phyloP scores from a whole-genome alignment of 2,113 vertebrate species.

The Lophura nycthemera region DNA sequence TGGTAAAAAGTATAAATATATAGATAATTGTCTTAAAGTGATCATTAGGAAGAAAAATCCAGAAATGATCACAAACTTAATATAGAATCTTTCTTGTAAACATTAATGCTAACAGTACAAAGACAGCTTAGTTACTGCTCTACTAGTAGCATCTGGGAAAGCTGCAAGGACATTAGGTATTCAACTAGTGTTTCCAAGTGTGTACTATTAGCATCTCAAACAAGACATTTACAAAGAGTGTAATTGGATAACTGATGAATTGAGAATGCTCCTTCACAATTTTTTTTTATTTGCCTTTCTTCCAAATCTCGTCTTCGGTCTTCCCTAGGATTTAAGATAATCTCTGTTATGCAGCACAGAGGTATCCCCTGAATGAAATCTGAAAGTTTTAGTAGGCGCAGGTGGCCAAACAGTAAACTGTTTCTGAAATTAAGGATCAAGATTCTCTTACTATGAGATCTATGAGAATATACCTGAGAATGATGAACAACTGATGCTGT shows the following conservation, averaged over 20 bases:
- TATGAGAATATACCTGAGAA: not conserved
- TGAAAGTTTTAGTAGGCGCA: not conserved
- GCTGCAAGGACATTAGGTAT: slow-evolving; percentile 43
- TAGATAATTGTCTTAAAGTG: not conserved
- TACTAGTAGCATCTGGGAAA: slow-evolving; percentile 4
- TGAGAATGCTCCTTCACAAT: slow-evolving; percentile 83
- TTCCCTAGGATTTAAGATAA: slow-evolving; percentile 78
- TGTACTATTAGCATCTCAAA: slow-evolving; percentile 50
- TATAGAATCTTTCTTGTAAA: not conserved
- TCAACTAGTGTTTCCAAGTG: slow-evolving; percentile 43
- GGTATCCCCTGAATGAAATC: slow-evolving; percentile 46
- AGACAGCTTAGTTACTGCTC: not conserved
- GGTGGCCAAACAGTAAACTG: not conserved
- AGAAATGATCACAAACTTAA: not conserved
- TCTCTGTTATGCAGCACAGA: slow-evolving; percentile 75
- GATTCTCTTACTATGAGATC: not conserved
- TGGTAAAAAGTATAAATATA: not conserved
- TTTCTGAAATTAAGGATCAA: not conserved
- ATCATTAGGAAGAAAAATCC: not conserved
- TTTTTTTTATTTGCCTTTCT: slow-evolving; percentile 79
- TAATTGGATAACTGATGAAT: slow-evolving; percentile 83
- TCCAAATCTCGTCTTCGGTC: slow-evolving; percentile 79
- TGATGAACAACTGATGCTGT: not conserved
- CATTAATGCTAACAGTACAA: not conserved
- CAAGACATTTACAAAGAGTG: slow-evolving; percentile 76